Evolutionary conservation across 23 tunicate species (phyloP).

Genomic region (Halocynthia roretzi): DNA sequence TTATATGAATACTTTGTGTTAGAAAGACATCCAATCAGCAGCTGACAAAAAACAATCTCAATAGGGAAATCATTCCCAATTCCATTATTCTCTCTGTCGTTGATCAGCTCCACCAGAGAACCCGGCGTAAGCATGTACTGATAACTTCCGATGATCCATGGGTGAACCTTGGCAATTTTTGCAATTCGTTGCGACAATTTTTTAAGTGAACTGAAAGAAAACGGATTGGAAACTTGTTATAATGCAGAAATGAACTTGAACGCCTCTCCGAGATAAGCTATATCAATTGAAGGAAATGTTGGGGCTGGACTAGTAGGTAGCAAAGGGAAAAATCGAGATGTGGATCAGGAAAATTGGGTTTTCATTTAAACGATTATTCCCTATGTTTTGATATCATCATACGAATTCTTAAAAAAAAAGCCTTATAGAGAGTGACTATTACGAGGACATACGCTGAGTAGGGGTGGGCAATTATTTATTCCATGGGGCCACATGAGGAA

Average conservation of each 20-base stretch:
- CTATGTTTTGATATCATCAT: too few species aligned
- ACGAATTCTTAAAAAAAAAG: too few species aligned
- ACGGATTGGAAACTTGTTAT: too few species aligned
- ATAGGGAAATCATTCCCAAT: constrained; percentile 10
- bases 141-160: constrained; percentile 8
- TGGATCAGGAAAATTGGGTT: not conserved
- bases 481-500: too few species aligned
- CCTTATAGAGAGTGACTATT: too few species aligned
- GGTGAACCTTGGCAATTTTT: not conserved
- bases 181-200: not conserved
- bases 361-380: too few species aligned
- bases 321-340: not conserved
- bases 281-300: too few species aligned
- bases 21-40: not conserved
- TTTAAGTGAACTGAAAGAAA: not conserved
- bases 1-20: not conserved
- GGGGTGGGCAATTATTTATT: too few species aligned
- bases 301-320: too few species aligned
- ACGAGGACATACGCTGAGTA: too few species aligned
- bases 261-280: too few species aligned
- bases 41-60: constrained; percentile 4
- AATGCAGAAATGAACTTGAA: too few species aligned
- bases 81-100: not conserved
- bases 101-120: not conserved
- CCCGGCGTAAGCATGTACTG: not conserved